Evolutionary conservation across 2,797 vertebrate species (phyloP).

Genomic region (Eurystomus glaucurus): DNA sequence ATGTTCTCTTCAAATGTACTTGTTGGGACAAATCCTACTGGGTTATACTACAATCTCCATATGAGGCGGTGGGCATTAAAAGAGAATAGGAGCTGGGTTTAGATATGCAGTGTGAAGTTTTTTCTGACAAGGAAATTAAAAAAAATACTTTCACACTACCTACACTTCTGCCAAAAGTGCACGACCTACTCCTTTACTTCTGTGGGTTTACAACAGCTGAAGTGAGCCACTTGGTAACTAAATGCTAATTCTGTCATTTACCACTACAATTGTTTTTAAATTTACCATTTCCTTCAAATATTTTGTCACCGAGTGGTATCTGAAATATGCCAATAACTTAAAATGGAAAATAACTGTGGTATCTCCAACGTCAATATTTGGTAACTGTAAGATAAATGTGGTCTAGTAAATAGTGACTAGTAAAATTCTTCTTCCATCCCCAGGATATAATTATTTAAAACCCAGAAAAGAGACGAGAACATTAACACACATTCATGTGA

Average conservation of each 20-base stretch:
- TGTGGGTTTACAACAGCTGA: neutral
- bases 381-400: conserved; percentile 19
- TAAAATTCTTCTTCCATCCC: neutral
- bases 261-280: neutral
- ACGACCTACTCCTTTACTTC: conserved; percentile 6
- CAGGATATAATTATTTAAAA: conserved; percentile 11
- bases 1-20: neutral
- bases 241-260: neutral
- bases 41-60: neutral
- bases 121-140: conserved; percentile 18
- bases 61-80: neutral
- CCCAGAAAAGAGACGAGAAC: neutral
- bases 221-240: neutral
- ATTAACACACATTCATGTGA: neutral
- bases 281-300: conserved; percentile 4
- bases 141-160: neutral
- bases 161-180: neutral
- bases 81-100: neutral
- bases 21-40: neutral
- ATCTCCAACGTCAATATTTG: neutral
- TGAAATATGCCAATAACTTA: conserved; percentile 37
- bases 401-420: conserved; percentile 1
- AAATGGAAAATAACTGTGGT: conserved; percentile 59
- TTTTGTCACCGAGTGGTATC: conserved; percentile 8
- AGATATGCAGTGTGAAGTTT: conserved; percentile 40